phyloP scores from a whole-genome alignment of 2,797 vertebrate genomes.

The Ceyx erithaca region DNA sequence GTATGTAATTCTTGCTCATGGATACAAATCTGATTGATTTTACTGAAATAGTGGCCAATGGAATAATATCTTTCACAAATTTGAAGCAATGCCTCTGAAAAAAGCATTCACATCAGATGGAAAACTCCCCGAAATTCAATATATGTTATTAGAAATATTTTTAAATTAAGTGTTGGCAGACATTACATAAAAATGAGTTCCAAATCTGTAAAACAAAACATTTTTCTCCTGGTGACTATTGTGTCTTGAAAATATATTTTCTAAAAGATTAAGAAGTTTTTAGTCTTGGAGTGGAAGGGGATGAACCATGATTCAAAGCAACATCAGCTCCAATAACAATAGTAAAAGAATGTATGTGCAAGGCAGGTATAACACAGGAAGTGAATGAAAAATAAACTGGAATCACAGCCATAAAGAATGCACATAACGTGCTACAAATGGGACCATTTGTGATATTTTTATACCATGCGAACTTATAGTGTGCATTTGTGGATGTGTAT shows the following conservation, averaged over 20 bases:
- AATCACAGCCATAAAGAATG: not conserved
- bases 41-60: not conserved
- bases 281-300: not conserved
- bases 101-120: not conserved
- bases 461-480: not conserved
- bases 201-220: not conserved
- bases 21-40: not conserved
- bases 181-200: not conserved
- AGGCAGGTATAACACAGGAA: not conserved
- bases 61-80: not conserved
- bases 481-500: not conserved
- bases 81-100: not conserved
- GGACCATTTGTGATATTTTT: not conserved
- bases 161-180: conserved; percentile 34
- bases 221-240: conserved; percentile 6
- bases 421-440: not conserved
- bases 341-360: not conserved
- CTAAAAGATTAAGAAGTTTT: not conserved
- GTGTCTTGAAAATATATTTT: not conserved
- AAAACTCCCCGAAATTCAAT: conserved; percentile 9
- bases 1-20: not conserved
- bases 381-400: not conserved
- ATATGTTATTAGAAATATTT: conserved; percentile 11
- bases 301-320: not conserved
- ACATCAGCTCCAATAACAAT: not conserved